Evolutionary conservation across 2,797 vertebrate genomes (phyloP).

Genomic region (Lepus oiostolus): DNA sequence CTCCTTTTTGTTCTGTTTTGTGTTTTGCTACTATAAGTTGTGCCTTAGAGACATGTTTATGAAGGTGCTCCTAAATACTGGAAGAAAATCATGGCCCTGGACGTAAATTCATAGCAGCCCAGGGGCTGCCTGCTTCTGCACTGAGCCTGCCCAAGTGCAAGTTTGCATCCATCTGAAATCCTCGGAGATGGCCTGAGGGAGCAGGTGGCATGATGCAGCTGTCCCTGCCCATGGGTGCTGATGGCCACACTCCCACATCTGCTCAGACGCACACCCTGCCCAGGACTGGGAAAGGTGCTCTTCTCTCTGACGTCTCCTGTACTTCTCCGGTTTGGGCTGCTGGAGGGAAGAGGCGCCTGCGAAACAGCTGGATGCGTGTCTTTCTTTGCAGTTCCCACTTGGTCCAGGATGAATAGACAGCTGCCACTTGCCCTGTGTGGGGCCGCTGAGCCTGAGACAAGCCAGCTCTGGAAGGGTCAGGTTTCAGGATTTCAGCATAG

Average conservation of each 20-base stretch:
- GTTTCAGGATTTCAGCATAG: slow-evolving; percentile 68
- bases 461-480: background rate
- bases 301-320: background rate
- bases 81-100: background rate
- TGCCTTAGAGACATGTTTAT: background rate
- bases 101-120: too few species aligned
- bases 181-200: background rate
- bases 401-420: too few species aligned
- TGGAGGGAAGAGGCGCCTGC: too few species aligned
- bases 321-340: too few species aligned
- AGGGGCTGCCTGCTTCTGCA: background rate
- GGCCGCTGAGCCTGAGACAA: background rate
- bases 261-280: background rate
- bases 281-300: background rate
- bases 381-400: too few species aligned
- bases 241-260: background rate
- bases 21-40: background rate
- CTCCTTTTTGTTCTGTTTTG: background rate
- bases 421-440: too few species aligned
- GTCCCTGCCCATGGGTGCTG: slow-evolving; percentile 1
- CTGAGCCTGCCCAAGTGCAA: fast-evolving
- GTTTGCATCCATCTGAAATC: background rate
- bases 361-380: too few species aligned
- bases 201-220: background rate
- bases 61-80: background rate